Evolutionary conservation across 2,797 vertebrate species (phyloP).

Genomic region (Danio jaintianensis): DNA sequence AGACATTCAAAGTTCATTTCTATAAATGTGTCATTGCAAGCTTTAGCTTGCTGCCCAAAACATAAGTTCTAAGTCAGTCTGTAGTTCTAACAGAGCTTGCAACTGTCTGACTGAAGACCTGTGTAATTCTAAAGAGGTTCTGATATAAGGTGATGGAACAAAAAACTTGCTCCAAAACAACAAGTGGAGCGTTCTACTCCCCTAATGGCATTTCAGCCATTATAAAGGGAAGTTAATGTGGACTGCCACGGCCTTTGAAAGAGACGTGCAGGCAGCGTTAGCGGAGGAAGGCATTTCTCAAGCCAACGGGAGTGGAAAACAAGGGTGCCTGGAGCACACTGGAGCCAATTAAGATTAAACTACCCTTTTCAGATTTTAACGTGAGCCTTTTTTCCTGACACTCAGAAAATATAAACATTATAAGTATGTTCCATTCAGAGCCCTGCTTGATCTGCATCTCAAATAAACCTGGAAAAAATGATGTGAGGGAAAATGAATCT

Average conservation of each 20-base stretch:
- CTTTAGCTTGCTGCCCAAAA: not conserved
- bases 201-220: slow-evolving; percentile 24
- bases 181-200: slow-evolving; percentile 52
- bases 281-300: slow-evolving; percentile 24
- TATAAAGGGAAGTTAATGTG: slow-evolving; percentile 48
- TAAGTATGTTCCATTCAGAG: slow-evolving; percentile 62
- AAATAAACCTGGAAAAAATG: slow-evolving; percentile 65
- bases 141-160: slow-evolving; percentile 42
- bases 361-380: slow-evolving; percentile 50
- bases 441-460: slow-evolving; percentile 60
- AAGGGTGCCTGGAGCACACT: slow-evolving; percentile 14
- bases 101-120: not conserved
- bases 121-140: slow-evolving; percentile 19
- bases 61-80: not conserved
- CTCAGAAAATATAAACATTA: slow-evolving; percentile 64
- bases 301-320: slow-evolving; percentile 52
- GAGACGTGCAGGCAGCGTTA: slow-evolving; percentile 34
- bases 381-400: slow-evolving; percentile 54
- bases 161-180: slow-evolving; percentile 43
- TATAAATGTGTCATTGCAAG: slow-evolving; percentile 6
- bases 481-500: slow-evolving; percentile 41
- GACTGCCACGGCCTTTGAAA: slow-evolving; percentile 39
- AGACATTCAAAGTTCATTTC: slow-evolving; percentile 3
- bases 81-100: not conserved
- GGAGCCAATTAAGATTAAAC: slow-evolving; percentile 47